Evolutionary conservation across 2,113 vertebrate genomes (phyloP).

Genomic region (Prinia subflava): DNA sequence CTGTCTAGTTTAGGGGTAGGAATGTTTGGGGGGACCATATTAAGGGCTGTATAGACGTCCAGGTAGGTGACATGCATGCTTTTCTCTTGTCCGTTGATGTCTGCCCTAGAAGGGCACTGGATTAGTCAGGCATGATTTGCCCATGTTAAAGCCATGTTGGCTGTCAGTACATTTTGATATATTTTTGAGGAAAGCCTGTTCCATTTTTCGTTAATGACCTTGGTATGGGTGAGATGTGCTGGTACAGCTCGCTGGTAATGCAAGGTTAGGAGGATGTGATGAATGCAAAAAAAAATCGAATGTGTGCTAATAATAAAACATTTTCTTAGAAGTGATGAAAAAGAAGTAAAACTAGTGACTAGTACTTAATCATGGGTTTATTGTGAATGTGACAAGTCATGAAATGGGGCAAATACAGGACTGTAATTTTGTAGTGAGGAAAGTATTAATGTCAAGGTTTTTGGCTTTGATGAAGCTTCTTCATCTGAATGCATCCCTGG

Average conservation of each 20-base stretch:
- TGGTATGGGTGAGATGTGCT: not conserved
- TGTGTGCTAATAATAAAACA: not conserved
- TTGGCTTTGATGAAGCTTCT: not conserved
- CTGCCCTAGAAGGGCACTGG: rapidly evolving
- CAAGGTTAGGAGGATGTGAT: not conserved
- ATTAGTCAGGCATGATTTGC: not conserved
- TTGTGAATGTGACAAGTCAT: not conserved
- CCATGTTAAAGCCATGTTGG: not conserved
- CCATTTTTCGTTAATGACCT: not conserved
- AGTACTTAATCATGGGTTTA: not conserved
- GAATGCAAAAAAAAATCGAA: not conserved
- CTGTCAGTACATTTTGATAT: not conserved
- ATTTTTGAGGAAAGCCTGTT: not conserved
- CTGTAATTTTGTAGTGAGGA: not conserved
- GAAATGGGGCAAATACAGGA: not conserved
- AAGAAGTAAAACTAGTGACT: not conserved
- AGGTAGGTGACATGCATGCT: not conserved
- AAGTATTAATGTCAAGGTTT: not conserved
- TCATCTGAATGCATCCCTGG: not conserved
- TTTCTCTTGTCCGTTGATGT: not conserved
- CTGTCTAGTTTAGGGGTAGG: not conserved
- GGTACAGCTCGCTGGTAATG: not conserved
- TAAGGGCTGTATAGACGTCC: not conserved
- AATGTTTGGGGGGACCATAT: rapidly evolving
- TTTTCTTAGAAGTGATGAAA: not conserved